Conservation (phyloP, 1,140 invertebrate genomes). For the Bursaphelenchus mucronatus region DNA sequence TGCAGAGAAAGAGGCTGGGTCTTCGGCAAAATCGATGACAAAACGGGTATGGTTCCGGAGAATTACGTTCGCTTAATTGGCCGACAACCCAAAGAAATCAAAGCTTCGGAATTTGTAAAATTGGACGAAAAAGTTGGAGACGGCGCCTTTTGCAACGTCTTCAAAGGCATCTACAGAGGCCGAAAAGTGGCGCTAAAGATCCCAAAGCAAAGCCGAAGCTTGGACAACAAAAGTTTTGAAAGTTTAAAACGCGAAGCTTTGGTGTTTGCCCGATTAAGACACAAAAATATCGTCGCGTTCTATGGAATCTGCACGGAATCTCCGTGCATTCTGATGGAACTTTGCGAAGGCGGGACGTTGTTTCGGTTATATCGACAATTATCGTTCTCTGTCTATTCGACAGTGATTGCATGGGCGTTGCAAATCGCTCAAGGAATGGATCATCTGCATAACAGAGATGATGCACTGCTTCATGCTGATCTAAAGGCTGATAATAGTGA, state of each 20-base stretch:
- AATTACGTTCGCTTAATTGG: constrained; percentile 15
- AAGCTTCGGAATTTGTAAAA: neutral
- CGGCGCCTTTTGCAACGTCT: constrained; percentile 6
- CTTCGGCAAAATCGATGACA: constrained; percentile 5
- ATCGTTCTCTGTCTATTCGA: neutral
- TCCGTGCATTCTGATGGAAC: constrained; percentile 11
- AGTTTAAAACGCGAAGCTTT: constrained; percentile 11
- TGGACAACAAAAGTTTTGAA: neutral
- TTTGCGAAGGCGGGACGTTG: constrained; percentile 14
- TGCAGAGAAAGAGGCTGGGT: constrained; percentile 13
- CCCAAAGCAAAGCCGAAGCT: neutral
- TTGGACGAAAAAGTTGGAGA: constrained; percentile 1
- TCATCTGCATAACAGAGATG: constrained; percentile 9
- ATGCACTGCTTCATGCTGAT: constrained; percentile 9
- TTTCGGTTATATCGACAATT: constrained; percentile 3
- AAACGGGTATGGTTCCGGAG: constrained; percentile 17
- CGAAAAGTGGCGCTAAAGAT: constrained; percentile 11
- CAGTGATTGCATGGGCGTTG: constrained; percentile 9
- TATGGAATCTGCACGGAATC: constrained; percentile 3
- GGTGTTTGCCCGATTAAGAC: constrained; percentile 13
- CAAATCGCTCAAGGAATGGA: constrained; percentile 19
- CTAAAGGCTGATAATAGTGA: constrained; percentile 16
- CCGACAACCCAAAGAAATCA: constrained; percentile 1
- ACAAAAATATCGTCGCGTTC: constrained; percentile 12
- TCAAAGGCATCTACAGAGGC: constrained; percentile 4